Base-by-base conservation (phyloP, 2,113 vertebrate species). In the Saccopteryx leptura region DNA sequence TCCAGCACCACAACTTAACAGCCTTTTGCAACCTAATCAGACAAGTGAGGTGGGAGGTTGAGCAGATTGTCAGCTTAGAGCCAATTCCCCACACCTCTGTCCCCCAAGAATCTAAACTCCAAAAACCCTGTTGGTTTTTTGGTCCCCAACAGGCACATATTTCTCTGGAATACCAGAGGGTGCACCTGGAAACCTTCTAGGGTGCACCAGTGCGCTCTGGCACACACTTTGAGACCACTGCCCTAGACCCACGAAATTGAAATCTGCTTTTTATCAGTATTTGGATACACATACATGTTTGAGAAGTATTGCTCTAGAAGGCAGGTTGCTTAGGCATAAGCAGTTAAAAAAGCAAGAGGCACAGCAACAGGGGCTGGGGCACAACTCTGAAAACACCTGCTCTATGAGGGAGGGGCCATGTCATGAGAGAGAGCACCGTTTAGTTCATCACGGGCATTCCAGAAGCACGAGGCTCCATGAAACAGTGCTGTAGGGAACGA, bases 351-450 rank as follows among this genome's bases (percentile, higher is more conserved):
- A 82, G 79, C 80, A 71, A 58, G 46, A 80, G 48, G 72, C 78
- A 19, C 0, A 65, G 58, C 56, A 23, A 5, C 4, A 4, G 60
- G 33, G 24, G 18, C 87, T 56, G 15, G 46, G 46, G 2, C 11
- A 4, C 2, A 2, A 23, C 10, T 61, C 88, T 11, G 24, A 61
- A 88, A 81, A 72, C 71, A 92, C 68, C 10, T 3, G 2, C 18
- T 28, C 58, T 8, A 26, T 21, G 28, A 76, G 5, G 74, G 19
- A 5, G 74, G 19, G 58, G 48, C 48, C 50, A 5, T 4, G 15
- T 28, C 74, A 4, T 58, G n/a, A 21, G 18, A 60, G 11, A 72
- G 19, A 52, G 69, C 4, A n/a, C 31, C 0, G 0, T 28, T 15
- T 31, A n/a, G 3, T 26, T 66, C n/a, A 15, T 50, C 65, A 60